Evolutionary conservation across 2,888 invertebrate genomes (phyloP).

Genomic region (Carterocephalus palaemon): DNA sequence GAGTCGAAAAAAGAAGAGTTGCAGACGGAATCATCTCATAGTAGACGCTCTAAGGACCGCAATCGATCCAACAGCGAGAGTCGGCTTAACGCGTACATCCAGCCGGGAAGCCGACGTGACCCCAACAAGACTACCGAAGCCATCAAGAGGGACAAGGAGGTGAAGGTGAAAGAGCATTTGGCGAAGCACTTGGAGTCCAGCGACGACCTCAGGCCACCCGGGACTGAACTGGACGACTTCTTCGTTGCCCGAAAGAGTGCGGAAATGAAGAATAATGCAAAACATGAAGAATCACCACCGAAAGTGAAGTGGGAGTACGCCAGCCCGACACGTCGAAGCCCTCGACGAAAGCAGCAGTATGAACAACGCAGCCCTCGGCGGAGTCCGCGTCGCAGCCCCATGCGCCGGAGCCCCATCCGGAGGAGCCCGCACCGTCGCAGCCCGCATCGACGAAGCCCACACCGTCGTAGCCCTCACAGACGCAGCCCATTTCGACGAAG

Average conservation of each 20-base stretch:
- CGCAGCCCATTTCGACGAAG: slow-evolving; percentile 25
- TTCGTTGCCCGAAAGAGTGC: slow-evolving; percentile 35
- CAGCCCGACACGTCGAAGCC: slow-evolving; percentile 33
- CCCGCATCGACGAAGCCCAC: slow-evolving; percentile 35
- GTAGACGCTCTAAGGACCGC: slow-evolving; percentile 7
- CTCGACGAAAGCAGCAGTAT: slow-evolving; percentile 28
- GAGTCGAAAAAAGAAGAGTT: slow-evolving; percentile 28
- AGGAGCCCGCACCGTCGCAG: slow-evolving; percentile 27
- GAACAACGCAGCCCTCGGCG: slow-evolving; percentile 29
- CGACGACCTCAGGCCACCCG: slow-evolving; percentile 64
- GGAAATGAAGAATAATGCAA: not conserved
- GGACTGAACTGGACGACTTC: slow-evolving; percentile 69
- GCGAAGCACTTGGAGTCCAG: slow-evolving; percentile 61
- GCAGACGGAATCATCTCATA: slow-evolving; percentile 15
- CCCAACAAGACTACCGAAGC: slow-evolving; percentile 67
- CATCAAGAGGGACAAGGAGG: slow-evolving; percentile 65
- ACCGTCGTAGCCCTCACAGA: slow-evolving; percentile 27
- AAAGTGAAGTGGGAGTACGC: slow-evolving; percentile 42
- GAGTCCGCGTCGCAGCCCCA: slow-evolving; percentile 28
- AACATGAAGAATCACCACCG: slow-evolving; percentile 33
- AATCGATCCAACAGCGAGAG: slow-evolving; percentile 36
- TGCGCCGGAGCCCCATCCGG: slow-evolving; percentile 31
- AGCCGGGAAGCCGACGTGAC: slow-evolving; percentile 68
- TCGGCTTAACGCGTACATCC: slow-evolving; percentile 54
- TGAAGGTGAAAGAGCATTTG: slow-evolving; percentile 64